phyloP scores from a whole-genome alignment of 2,113 vertebrate species.

The Pterocles burchelli region DNA sequence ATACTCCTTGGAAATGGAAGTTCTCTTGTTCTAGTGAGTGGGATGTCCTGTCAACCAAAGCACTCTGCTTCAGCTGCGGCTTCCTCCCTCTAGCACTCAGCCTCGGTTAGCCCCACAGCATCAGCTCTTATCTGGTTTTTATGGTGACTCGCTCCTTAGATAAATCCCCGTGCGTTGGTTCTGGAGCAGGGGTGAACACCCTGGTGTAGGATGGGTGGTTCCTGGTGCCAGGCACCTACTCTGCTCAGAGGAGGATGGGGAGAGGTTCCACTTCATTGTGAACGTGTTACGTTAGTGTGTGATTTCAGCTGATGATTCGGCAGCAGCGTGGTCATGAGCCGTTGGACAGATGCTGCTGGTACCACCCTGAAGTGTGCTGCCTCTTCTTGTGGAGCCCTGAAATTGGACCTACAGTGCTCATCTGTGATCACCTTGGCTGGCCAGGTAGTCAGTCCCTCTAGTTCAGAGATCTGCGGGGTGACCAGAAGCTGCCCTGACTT shows the following conservation, averaged over 20 bases:
- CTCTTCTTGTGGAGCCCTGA: background rate
- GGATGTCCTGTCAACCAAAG: background rate
- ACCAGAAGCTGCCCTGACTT: background rate
- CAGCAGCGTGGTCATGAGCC: background rate
- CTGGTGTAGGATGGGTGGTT: too few species aligned
- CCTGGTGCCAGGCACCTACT: background rate
- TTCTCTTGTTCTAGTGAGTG: background rate
- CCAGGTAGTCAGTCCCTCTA: rapidly evolving
- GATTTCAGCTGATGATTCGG: background rate
- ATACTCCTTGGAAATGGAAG: background rate
- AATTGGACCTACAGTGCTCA: background rate
- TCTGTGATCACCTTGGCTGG: background rate
- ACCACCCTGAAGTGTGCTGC: rapidly evolving
- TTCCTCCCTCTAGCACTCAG: background rate
- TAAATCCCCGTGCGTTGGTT: rapidly evolving
- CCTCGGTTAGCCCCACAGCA: background rate
- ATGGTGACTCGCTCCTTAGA: background rate
- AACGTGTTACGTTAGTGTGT: background rate
- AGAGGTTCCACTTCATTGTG: background rate
- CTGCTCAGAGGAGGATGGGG: background rate
- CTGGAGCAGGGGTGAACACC: background rate
- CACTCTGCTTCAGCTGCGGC: background rate
- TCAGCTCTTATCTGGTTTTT: rapidly evolving
- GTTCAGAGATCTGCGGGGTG: background rate
- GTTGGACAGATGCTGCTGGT: background rate